These are phyloP conservation scores for Lasius fuliginosus DNA, from an alignment of 2,888 invertebrate species.

Conservation along the genomic window DNA sequence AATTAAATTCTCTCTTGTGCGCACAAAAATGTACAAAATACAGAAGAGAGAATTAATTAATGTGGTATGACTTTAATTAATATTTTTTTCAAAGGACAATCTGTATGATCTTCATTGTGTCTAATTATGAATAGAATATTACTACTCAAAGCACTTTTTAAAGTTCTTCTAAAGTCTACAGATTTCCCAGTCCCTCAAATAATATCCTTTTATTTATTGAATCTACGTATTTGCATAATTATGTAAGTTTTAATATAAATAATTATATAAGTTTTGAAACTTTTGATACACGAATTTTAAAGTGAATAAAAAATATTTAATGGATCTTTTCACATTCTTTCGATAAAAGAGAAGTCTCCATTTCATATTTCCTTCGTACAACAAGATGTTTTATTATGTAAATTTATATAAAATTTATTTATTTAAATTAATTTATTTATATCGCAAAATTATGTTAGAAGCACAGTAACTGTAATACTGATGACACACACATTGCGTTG, in stretches of 20 bases:
- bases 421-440: neutral
- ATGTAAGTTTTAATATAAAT: neutral
- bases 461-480: neutral
- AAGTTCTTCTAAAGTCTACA: neutral
- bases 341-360: neutral
- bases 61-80: constrained; percentile 12
- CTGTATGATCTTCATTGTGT: neutral
- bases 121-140: neutral
- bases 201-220: neutral
- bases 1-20: neutral
- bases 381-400: neutral
- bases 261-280: neutral
- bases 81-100: neutral
- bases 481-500: neutral
- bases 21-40: neutral
- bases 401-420: neutral
- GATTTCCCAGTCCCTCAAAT: neutral
- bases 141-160: neutral
- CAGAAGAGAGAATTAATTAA: neutral
- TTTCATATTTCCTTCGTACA: neutral
- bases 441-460: neutral
- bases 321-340: neutral
- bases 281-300: neutral
- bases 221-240: neutral
- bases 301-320: neutral